Evolutionary conservation across 2,888 invertebrate species (phyloP), one percentile per base, ranked within the genome.

Genomic region (Pardosa pseudoannulata): DNA sequence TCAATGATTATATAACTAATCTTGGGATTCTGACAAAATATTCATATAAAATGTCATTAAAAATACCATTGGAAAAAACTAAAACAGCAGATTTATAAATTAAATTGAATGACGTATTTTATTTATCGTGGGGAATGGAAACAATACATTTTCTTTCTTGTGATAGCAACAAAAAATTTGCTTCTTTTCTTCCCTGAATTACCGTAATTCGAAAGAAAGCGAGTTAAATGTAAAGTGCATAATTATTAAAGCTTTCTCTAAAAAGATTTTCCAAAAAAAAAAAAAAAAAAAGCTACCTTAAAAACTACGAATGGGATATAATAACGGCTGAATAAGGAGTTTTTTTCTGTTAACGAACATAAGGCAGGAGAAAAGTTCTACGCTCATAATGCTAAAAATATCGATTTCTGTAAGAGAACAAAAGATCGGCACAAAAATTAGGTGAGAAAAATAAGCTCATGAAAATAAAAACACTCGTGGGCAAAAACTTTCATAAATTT

Each of bases 341-440:
- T 46, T 16, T 46, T 46, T 46, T 46, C 39, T 70, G 56, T 29
- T n/a, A 46, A 76, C 19, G 28, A 64, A 29, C 36, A 36, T 62
- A 79, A 79, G 50, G 50, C 46, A 62, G 27, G 50, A 65, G 65
- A 64, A 64, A 64, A 29, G 13, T 65, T 41, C 46, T 16, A 19
- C 32, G 50, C 23, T 74, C 68, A 29, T 79, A 79, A 79, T 79
- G 79, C 23, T 46, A 39, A 71, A 62, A 79, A 79, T 79, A 79
- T 79, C 46, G 73, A 80, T 80, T 65, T 80, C 46, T 67, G 64
- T 41, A 80, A 29, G 56, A 46, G 50, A 67, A 73, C 80, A 80
- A 80, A 80, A 73, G 67, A 67, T 16, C 16, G 13, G n/a, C 13
- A 32, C 16, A 32, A 67, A 67, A 67, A 31, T 27, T 46, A 46